Percentiles rank a stretch among this genome's conserved stretches.
Evolutionary conservation across 2,797 vertebrate species (phyloP).

Genomic region (Coilia nasus): DNA sequence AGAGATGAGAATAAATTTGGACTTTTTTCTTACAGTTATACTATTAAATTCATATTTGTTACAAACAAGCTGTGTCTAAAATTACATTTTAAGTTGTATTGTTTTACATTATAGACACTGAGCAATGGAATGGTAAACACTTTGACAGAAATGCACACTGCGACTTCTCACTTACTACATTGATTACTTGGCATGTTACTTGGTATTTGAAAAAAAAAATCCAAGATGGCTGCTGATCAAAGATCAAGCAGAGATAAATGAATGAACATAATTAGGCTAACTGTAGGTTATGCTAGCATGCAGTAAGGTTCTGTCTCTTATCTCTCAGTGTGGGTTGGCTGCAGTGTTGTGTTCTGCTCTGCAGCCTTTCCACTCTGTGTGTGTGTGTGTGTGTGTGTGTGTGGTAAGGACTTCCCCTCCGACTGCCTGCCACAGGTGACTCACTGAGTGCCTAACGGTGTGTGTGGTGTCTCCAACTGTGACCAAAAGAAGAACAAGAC

Average conservation of each 20-base stretch:
- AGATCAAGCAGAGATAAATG: neutral
- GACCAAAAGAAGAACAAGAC: neutral
- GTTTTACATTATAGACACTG: neutral
- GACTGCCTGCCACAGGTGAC: neutral
- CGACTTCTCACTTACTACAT: neutral
- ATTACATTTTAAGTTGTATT: neutral
- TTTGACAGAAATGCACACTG: neutral
- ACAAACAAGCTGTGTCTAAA: neutral
- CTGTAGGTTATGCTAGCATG: neutral
- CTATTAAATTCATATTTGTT: neutral
- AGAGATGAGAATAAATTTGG: too few relatives aligned
- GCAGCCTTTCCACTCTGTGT: neutral
- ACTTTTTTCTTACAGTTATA: neutral
- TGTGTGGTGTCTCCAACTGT: neutral
- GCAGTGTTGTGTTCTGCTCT: neutral
- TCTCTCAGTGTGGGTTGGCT: neutral
- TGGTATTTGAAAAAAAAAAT: neutral
- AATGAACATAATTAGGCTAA: neutral
- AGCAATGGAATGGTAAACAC: neutral
- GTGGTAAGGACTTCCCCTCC: slow-evolving; percentile 10
- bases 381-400: too few relatives aligned
- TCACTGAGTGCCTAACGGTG: neutral
- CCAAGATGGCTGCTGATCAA: neutral
- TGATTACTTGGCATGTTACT: neutral
- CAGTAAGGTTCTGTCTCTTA: neutral